Conservation (phyloP, 2,888 invertebrate species). For the Leistus spinibarbis region DNA sequence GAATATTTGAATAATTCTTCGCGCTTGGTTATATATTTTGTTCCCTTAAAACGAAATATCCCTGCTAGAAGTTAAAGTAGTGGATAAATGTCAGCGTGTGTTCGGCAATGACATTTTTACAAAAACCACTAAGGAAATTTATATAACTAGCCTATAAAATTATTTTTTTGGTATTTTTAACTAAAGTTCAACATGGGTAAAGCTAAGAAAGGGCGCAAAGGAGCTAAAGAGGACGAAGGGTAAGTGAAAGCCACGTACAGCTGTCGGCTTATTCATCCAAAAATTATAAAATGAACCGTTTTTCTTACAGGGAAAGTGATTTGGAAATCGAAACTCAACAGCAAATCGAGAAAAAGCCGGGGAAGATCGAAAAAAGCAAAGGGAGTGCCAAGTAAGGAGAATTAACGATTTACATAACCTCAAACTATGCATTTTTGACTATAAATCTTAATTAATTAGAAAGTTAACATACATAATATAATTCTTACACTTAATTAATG, state of each 20-base stretch:
- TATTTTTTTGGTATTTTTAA: slow-evolving; percentile 33
- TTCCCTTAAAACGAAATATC: slow-evolving; percentile 6
- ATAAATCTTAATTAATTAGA: too few relatives aligned
- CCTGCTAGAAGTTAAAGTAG: slow-evolving; percentile 30
- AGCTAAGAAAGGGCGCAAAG: slow-evolving; percentile 82
- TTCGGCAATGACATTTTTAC: slow-evolving; percentile 36
- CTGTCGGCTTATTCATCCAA: slow-evolving; percentile 42
- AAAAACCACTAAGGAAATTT: slow-evolving; percentile 41
- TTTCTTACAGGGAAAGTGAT: slow-evolving; percentile 68
- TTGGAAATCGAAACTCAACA: slow-evolving; percentile 51
- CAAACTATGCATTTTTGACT: too few relatives aligned
- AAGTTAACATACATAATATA: background rate
- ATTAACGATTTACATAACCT: slow-evolving; percentile 24
- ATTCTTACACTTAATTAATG: background rate
- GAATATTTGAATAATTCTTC: background rate
- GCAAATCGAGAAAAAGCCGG: slow-evolving; percentile 48
- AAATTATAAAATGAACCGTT: slow-evolving; percentile 36
- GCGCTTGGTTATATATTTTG: background rate
- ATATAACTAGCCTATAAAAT: slow-evolving; percentile 35
- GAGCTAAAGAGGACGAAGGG: slow-evolving; percentile 75
- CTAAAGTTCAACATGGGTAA: slow-evolving; percentile 68
- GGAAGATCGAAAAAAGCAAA: slow-evolving; percentile 50
- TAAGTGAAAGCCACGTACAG: slow-evolving; percentile 59
- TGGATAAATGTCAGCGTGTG: slow-evolving; percentile 34
- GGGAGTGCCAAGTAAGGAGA: slow-evolving; percentile 49